These are phyloP conservation scores for Sclerurus mexicanus DNA, from an alignment of 2,113 vertebrate genomes.

Conservation along the genomic window DNA sequence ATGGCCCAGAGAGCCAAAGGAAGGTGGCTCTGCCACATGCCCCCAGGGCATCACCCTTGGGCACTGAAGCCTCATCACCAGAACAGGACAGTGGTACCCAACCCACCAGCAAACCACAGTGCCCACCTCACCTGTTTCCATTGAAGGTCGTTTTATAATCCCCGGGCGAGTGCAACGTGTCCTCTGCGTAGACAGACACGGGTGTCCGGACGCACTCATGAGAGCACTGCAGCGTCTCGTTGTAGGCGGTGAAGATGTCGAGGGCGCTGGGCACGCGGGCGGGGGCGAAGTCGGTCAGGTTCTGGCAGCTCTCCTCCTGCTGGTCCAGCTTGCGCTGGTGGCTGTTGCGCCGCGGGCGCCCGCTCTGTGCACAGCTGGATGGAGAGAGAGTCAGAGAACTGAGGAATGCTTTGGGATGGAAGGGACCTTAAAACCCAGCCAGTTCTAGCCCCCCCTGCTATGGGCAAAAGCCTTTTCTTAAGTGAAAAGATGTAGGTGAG, in stretches of 20 bases:
- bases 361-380: conserved; percentile 88
- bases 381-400: background rate
- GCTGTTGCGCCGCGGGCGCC: conserved; percentile 88
- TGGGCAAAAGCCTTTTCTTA: background rate
- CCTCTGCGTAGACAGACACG: conserved; percentile 88
- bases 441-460: no score
- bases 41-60: background rate
- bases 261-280: conserved; percentile 92
- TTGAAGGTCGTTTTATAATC: conserved; percentile 94
- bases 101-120: rapidly evolving
- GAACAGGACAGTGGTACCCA: rapidly evolving
- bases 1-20: rapidly evolving
- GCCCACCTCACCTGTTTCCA: conserved; percentile 86
- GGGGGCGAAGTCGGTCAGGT: conserved; percentile 93
- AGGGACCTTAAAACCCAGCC: background rate
- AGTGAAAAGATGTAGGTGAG: background rate
- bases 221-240: conserved; percentile 95
- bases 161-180: conserved; percentile 87
- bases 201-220: conserved; percentile 93
- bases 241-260: conserved; percentile 99
- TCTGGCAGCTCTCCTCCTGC: conserved; percentile 98
- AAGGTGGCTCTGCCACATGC: background rate
- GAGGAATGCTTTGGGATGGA: background rate
- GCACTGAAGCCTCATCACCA: rapidly evolving
- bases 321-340: conserved; percentile 96